phyloP scores from a whole-genome alignment of 1,140 invertebrate species.

The Pararge aegeria region DNA sequence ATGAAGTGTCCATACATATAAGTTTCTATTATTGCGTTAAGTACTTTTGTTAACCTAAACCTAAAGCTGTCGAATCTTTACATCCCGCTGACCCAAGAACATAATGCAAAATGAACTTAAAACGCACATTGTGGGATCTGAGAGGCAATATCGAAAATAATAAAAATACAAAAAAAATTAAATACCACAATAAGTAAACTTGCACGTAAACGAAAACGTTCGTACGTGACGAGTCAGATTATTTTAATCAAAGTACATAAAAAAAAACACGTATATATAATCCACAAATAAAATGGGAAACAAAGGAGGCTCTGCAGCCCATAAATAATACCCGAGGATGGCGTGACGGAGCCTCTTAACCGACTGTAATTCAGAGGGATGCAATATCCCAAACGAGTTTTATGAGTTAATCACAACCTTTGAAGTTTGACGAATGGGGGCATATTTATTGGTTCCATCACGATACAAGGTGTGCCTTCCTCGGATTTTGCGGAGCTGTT shows the following conservation, averaged over 20 bases:
- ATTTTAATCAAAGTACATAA: conserved; percentile 22
- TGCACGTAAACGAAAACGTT: background rate
- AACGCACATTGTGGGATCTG: too few species aligned
- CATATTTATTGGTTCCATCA: conserved; percentile 62
- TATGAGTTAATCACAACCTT: conserved; percentile 68
- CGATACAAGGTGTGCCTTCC: conserved; percentile 37
- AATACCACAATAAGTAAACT: background rate
- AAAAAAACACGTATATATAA: conserved; percentile 20
- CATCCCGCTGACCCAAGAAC: too few species aligned
- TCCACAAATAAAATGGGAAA: conserved; percentile 26
- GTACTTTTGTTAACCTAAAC: too few species aligned
- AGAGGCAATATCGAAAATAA: too few species aligned
- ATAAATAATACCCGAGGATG: conserved; percentile 43
- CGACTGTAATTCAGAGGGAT: conserved; percentile 35
- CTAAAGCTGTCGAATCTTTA: too few species aligned
- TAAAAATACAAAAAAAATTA: too few species aligned
- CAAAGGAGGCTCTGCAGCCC: conserved; percentile 26
- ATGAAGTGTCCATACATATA: too few species aligned
- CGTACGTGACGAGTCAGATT: conserved; percentile 19
- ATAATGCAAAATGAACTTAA: too few species aligned
- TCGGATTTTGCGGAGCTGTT: conserved; percentile 6
- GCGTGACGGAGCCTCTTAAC: conserved; percentile 49
- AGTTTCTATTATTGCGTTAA: too few species aligned
- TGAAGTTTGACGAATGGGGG: conserved; percentile 67
- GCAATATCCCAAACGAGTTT: conserved; percentile 49